Evolutionary conservation across 2,888 invertebrate genomes (phyloP), one percentile per base, ranked within the genome.

Genomic region (Amiota mariae): DNA sequence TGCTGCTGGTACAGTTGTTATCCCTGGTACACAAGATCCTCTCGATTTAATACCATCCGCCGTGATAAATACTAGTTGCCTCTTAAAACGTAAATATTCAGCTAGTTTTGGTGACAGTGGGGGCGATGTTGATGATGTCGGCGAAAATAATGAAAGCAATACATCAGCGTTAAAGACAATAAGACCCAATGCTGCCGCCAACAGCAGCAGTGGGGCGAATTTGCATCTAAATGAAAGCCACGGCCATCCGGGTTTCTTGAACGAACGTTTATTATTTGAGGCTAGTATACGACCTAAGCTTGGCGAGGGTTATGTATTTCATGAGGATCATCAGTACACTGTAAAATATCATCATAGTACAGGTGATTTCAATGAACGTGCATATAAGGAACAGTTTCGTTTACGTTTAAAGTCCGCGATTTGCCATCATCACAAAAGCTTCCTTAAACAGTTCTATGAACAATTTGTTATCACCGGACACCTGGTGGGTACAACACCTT

Each of bases 381-480:
- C 89, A 75, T 90, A 88, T 77, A 89, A 88, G 81, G 87, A 88
- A 78, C 89, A 89, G 80, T 89, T 90, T 77, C 88, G 90, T 70
- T 77, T 84, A 79, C 82, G 87, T 72, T 79, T 89, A 68, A 86
- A 88, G 75, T 77, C 86, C 80, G 89, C 89, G 72, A 79, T 89
- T 56, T 85, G 82, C 77, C 84, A 87, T 77, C 88, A 88, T 75
- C 87, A 89, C 74, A 89, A 88, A 81, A 86, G 86, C 76, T 89
- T 89, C 78, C 85, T 90, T 76, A 88, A 88, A 80, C 84, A 89
- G 76, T 87, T 89, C 82, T 87, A 87, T 78, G 85, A 87, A 72
- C 87, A 89, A 78, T 85, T 89, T 76, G 85, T 90, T 67, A 77
- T 86, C 54, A 87, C 83, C 72, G 89, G 89, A 6, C 81, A 83